Percentiles rank a stretch among this genome's conserved stretches.
Conservation (phyloP, 2,113 vertebrate genomes). For the Sminthopsis crassicaudata region DNA sequence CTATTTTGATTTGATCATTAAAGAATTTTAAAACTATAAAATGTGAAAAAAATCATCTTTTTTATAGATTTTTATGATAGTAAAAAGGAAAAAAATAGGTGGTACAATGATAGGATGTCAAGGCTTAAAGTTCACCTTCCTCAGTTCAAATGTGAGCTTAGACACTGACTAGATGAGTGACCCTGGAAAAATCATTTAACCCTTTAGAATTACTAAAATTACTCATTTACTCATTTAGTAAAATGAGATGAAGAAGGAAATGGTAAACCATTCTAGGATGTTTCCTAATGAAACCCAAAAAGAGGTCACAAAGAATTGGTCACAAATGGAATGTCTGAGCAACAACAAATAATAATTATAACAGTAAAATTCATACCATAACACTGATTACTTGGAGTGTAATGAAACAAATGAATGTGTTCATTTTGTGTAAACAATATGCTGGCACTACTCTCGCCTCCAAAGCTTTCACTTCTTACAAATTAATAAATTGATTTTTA, state of each 20-base stretch:
- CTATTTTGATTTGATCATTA: conserved; percentile 12
- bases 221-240: too few relatives aligned
- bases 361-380: background rate
- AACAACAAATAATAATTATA: background rate
- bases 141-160: background rate
- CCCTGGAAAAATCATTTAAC: background rate
- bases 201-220: too few relatives aligned
- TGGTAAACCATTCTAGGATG: background rate
- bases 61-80: background rate
- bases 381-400: background rate
- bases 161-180: background rate
- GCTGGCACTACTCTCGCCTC: background rate
- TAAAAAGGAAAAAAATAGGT: background rate
- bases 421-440: background rate
- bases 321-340: background rate
- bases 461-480: background rate
- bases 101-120: background rate
- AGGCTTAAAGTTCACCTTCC: background rate
- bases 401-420: background rate
- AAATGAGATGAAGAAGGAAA: too few relatives aligned
- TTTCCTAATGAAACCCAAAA: background rate
- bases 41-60: background rate
- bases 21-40: background rate
- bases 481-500: too few relatives aligned
- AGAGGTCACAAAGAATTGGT: background rate